phyloP scores from a whole-genome alignment of 2,888 invertebrate genomes.

The Periphyllus acericola region DNA sequence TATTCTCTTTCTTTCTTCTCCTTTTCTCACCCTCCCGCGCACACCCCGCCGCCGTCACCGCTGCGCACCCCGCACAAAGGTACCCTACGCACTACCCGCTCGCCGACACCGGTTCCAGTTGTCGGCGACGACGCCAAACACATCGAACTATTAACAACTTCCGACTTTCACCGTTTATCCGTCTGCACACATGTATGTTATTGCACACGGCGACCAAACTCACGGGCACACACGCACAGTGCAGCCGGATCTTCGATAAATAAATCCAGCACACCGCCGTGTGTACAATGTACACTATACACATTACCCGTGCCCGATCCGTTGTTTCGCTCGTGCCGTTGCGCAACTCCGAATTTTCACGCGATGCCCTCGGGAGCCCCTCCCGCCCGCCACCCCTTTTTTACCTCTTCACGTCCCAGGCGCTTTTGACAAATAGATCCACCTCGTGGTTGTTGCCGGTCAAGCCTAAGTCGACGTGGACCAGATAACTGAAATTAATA shows the following conservation, averaged over 20 bases:
- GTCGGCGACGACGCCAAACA: background rate
- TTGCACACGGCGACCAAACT: background rate
- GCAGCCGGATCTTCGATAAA: background rate
- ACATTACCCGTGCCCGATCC: too few relatives aligned
- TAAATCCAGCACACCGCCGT: background rate
- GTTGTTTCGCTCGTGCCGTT: background rate
- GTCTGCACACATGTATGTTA: background rate
- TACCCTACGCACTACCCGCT: background rate
- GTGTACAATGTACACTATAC: background rate
- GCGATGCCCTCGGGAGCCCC: background rate
- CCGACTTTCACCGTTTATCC: conserved; percentile 2
- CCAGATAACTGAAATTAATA: conserved; percentile 24
- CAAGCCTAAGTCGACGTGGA: background rate
- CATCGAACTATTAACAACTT: conserved; percentile 35
- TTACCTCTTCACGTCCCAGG: background rate
- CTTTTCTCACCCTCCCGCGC: background rate
- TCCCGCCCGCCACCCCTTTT: too few relatives aligned
- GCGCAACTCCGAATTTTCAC: background rate
- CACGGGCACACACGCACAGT: background rate
- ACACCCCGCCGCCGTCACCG: background rate
- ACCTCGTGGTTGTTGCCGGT: background rate
- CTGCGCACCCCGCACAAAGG: background rate
- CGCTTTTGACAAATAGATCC: conserved; percentile 22
- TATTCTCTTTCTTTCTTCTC: background rate
- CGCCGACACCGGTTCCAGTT: background rate